Evolutionary conservation across 2,888 invertebrate species (phyloP).

Genomic region (Erpobdella octoculata): DNA sequence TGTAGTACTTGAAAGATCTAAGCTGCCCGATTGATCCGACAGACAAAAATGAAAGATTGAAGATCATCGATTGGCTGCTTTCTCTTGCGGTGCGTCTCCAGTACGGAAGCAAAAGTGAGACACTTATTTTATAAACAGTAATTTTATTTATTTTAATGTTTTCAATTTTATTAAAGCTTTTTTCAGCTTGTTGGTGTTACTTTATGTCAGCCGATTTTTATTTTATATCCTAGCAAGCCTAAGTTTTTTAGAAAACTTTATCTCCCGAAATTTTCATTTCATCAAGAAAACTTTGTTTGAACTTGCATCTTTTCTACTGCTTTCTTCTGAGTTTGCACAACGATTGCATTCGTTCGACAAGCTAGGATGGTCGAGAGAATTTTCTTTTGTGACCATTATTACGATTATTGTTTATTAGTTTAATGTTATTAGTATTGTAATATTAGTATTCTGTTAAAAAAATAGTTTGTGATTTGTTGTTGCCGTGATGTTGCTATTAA

Average conservation of each 20-base stretch:
- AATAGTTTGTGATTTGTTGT: too few relatives aligned
- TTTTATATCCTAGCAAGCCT: too few relatives aligned
- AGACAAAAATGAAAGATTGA: constrained; percentile 13
- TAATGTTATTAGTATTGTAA: too few relatives aligned
- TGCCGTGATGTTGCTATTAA: background rate
- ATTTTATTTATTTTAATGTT: background rate
- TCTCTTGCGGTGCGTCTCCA: constrained; percentile 75
- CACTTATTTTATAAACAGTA: background rate
- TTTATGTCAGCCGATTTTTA: too few relatives aligned
- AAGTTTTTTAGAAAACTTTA: background rate
- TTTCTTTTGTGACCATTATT: too few relatives aligned
- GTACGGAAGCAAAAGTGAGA: constrained; percentile 65
- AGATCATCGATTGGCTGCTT: constrained; percentile 73
- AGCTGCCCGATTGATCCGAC: constrained; percentile 52
- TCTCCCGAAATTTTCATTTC: background rate
- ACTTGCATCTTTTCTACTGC: too few relatives aligned
- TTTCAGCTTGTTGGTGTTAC: too few relatives aligned
- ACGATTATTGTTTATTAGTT: too few relatives aligned
- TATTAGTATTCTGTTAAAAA: too few relatives aligned
- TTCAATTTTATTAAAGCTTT: background rate
- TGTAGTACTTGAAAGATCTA: constrained; percentile 66
- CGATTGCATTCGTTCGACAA: too few relatives aligned
- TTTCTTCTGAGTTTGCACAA: too few relatives aligned
- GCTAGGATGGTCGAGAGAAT: too few relatives aligned
- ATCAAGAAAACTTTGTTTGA: background rate